Evolutionary conservation across 1,140 invertebrate species (phyloP).

Genomic region (Caligus rogercresseyi): DNA sequence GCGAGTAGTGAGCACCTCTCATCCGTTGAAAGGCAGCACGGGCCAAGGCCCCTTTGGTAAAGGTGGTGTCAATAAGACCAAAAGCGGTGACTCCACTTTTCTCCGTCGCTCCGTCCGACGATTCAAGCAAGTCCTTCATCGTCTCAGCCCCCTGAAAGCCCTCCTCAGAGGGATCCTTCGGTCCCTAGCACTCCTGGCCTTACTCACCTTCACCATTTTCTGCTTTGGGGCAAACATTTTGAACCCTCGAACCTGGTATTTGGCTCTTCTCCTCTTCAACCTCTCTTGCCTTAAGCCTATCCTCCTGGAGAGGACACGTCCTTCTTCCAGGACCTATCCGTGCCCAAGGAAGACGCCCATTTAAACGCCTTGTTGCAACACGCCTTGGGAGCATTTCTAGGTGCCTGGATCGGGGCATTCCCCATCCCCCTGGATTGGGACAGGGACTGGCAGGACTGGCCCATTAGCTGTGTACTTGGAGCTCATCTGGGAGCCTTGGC

Average conservation of each 20-base stretch:
- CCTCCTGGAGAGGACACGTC: background rate
- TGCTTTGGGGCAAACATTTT: slow-evolving; percentile 7
- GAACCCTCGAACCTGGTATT: background rate
- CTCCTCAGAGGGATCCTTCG: background rate
- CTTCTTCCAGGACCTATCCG: background rate
- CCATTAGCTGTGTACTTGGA: slow-evolving; percentile 50
- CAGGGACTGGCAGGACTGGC: slow-evolving; percentile 66
- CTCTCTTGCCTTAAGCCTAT: background rate
- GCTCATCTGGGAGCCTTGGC: slow-evolving; percentile 38
- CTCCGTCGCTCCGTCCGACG: background rate
- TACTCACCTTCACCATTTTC: background rate
- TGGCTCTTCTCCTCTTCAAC: background rate
- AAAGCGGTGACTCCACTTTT: background rate
- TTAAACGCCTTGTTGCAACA: slow-evolving; percentile 5
- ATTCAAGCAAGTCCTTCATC: background rate
- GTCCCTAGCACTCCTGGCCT: background rate
- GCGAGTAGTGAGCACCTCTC: too few species aligned
- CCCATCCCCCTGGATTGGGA: slow-evolving; percentile 85
- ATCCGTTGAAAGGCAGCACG: too few species aligned
- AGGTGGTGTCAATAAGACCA: background rate
- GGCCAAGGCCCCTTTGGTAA: too few species aligned
- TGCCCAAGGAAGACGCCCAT: background rate
- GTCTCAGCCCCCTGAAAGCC: background rate
- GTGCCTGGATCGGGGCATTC: slow-evolving; percentile 69
- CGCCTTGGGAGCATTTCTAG: slow-evolving; percentile 37